Evolutionary conservation across 2,888 invertebrate species (phyloP).

Genomic region (Idaea aversata): DNA sequence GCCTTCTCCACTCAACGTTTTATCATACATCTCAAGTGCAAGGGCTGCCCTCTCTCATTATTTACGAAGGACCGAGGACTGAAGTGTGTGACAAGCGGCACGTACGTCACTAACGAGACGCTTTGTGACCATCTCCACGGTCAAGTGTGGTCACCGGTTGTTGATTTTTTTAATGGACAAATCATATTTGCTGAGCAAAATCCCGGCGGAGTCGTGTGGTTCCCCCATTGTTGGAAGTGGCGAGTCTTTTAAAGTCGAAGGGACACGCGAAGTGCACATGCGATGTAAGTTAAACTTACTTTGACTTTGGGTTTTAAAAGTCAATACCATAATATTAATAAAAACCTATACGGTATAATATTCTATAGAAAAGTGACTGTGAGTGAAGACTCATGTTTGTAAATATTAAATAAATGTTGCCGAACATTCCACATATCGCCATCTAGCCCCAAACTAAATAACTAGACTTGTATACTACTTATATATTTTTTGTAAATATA

Average conservation of each 20-base stretch:
- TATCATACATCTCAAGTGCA: conserved; percentile 42
- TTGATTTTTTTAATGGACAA: conserved; percentile 79
- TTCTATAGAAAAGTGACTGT: no score
- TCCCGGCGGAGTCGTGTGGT: conserved; percentile 55
- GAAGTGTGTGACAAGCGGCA: conserved; percentile 78
- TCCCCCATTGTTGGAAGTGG: conserved; percentile 53
- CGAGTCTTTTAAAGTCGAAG: conserved; percentile 64
- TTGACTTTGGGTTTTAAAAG: background rate
- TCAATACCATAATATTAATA: background rate
- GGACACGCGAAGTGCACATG: conserved; percentile 55
- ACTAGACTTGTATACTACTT: no score
- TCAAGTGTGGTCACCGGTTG: conserved; percentile 72
- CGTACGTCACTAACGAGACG: conserved; percentile 79
- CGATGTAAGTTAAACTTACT: conserved; percentile 22
- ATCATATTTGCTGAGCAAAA: conserved; percentile 65
- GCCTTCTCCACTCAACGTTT: conserved; percentile 42
- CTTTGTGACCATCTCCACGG: conserved; percentile 74
- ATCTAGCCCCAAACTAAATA: no score
- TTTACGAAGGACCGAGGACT: conserved; percentile 79
- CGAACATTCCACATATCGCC: no score
- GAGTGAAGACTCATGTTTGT: no score
- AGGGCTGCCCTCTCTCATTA: conserved; percentile 74
- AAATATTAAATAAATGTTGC: no score
- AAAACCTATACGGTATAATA: background rate
- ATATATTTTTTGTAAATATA: no score